Evolutionary conservation across 2,888 invertebrate species (phyloP).

Genomic region (Pegoplata infirma): DNA sequence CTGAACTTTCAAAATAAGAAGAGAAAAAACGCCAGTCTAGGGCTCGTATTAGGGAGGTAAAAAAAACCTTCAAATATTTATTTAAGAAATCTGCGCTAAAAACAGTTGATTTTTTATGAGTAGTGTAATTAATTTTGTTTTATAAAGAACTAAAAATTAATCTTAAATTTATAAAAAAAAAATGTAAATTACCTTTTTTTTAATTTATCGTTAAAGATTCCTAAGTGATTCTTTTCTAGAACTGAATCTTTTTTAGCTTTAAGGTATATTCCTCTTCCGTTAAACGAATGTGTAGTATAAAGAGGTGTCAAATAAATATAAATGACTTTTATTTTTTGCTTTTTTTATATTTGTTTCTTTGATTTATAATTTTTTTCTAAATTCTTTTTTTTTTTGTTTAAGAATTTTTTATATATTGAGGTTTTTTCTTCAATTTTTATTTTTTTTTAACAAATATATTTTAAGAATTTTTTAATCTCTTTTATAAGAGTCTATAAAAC

Average conservation of each 20-base stretch:
- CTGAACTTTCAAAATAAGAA: too few species aligned
- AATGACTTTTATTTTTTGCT: conserved; percentile 7
- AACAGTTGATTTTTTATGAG: too few species aligned
- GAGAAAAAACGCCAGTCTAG: too few species aligned
- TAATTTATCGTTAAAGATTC: background rate
- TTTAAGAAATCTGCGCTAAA: too few species aligned
- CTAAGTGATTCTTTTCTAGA: background rate
- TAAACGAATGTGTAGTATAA: background rate
- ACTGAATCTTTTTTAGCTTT: background rate
- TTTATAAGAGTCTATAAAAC: background rate
- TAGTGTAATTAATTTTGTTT: too few species aligned
- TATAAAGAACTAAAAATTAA: too few species aligned
- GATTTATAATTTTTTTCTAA: background rate
- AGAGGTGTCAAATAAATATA: conserved; percentile 26
- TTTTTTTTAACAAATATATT: background rate
- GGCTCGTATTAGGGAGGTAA: too few species aligned
- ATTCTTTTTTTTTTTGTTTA: background rate
- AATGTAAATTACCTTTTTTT: background rate
- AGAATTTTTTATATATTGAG: too few species aligned
- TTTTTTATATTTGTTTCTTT: background rate
- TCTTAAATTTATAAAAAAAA: background rate
- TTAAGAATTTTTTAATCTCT: background rate
- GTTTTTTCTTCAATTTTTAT: too few species aligned
- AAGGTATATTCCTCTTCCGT: background rate
- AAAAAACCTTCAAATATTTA: too few species aligned